phyloP scores from a whole-genome alignment of 2,797 vertebrate species.

The Anableps anableps region DNA sequence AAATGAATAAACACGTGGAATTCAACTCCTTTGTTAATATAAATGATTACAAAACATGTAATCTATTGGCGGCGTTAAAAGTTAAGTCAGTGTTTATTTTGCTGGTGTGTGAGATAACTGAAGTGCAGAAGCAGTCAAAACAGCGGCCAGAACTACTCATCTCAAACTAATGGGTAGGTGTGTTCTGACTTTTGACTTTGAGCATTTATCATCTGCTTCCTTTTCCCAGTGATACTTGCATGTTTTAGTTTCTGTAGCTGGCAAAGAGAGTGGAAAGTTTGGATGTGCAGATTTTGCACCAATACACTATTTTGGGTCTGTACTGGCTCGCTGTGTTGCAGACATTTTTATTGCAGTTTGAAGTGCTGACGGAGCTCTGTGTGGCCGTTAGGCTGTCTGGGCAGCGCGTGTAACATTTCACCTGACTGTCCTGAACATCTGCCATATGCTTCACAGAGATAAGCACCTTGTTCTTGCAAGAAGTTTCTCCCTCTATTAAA shows the following conservation, averaged over 20 bases:
- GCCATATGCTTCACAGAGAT: conserved; percentile 35
- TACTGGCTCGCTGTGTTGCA: conserved; percentile 1
- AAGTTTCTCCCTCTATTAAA: conserved; percentile 4
- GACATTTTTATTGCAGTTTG: conserved; percentile 18
- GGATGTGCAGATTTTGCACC: conserved; percentile 6
- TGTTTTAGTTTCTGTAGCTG: background rate
- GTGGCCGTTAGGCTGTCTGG: conserved; percentile 32
- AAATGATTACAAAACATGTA: conserved; percentile 1
- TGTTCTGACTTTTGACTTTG: background rate
- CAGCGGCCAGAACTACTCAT: background rate
- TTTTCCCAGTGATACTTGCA: background rate
- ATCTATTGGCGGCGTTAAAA: background rate
- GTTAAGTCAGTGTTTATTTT: conserved; percentile 3
- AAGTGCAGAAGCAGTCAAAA: background rate
- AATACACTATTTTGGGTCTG: background rate
- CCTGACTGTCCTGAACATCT: conserved; percentile 38
- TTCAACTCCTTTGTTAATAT: background rate
- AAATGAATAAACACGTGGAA: background rate
- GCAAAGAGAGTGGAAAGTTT: background rate
- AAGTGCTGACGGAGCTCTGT: conserved; percentile 38
- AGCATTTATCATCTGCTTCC: background rate
- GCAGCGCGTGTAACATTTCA: conserved; percentile 50
- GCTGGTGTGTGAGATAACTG: background rate
- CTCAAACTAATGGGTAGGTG: background rate
- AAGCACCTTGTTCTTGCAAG: conserved; percentile 7